Percentiles rank a stretch among this genome's conserved stretches.
Evolutionary conservation across 1,140 invertebrate species (phyloP).

Genomic region (Listronotus bonariensis): DNA sequence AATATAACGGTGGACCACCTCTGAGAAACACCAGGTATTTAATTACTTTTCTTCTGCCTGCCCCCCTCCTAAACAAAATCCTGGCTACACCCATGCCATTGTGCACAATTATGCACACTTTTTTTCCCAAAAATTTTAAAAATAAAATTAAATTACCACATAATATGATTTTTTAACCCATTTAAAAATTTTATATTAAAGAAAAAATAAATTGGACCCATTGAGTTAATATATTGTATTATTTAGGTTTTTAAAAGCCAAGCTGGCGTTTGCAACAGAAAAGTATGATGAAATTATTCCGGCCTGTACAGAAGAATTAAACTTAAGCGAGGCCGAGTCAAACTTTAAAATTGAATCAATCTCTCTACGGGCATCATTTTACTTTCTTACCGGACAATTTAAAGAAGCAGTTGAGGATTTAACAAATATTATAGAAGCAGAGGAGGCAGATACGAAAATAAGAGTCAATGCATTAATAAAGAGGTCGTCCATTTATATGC

Average conservation of each 20-base stretch:
- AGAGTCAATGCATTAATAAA: conserved; percentile 91
- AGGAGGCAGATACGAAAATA: conserved; percentile 63
- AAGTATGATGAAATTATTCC: conserved; percentile 79
- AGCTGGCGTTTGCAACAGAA: conserved; percentile 67
- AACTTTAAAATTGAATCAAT: conserved; percentile 67
- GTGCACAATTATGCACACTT: no score
- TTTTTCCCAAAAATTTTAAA: no score
- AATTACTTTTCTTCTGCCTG: no score
- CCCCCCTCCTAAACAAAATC: no score
- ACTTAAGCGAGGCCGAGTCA: conserved; percentile 61
- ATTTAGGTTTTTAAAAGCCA: conserved; percentile 69
- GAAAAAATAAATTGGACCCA: no score
- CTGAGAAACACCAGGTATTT: no score
- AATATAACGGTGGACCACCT: no score
- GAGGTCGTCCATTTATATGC: conserved; percentile 80
- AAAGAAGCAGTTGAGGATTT: conserved; percentile 76
- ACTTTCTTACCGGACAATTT: conserved; percentile 74
- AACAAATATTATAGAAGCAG: conserved; percentile 64
- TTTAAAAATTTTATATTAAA: no score
- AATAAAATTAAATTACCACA: no score
- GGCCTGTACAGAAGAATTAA: conserved; percentile 81
- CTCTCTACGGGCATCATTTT: conserved; percentile 82
- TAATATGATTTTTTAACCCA: no score
- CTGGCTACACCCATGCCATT: no score
- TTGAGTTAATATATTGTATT: no score